These are phyloP conservation scores for Lathamus discolor DNA, from an alignment of 2,113 vertebrate species.

Conservation along the genomic window DNA sequence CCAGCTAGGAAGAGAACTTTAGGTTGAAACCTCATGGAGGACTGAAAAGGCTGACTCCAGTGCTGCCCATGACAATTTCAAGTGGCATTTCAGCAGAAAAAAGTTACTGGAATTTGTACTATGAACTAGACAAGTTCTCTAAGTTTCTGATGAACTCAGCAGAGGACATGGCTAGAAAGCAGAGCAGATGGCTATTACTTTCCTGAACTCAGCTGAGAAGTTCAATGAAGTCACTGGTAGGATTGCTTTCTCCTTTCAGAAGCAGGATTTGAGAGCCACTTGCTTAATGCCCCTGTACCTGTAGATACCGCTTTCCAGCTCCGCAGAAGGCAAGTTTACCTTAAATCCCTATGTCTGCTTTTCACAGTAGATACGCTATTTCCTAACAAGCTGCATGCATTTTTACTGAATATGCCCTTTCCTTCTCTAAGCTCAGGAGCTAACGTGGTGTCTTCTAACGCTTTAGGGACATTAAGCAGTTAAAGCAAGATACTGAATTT, in stretches of 20 bases:
- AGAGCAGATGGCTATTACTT: neutral
- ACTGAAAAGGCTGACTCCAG: neutral
- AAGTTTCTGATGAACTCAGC: neutral
- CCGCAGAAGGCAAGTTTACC: neutral
- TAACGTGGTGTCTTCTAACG: neutral
- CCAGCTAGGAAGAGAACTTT: neutral
- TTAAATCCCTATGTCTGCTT: neutral
- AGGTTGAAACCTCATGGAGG: neutral
- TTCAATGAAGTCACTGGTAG: neutral
- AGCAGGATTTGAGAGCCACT: neutral
- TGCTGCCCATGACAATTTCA: neutral
- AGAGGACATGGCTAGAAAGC: neutral
- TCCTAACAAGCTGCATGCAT: neutral
- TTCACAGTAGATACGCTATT: neutral
- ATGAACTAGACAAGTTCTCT: neutral
- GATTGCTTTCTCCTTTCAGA: neutral
- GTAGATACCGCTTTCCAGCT: neutral
- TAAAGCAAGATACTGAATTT: slow-evolving; percentile 33
- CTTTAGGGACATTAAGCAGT: neutral
- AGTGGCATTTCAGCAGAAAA: neutral
- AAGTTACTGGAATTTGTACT: neutral
- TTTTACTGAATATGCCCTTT: neutral
- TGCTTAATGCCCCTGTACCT: neutral
- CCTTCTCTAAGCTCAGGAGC: neutral
- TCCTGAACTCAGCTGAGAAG: neutral